Conservation (phyloP, 1,140 invertebrate genomes). For the Steinernema khuongi region DNA sequence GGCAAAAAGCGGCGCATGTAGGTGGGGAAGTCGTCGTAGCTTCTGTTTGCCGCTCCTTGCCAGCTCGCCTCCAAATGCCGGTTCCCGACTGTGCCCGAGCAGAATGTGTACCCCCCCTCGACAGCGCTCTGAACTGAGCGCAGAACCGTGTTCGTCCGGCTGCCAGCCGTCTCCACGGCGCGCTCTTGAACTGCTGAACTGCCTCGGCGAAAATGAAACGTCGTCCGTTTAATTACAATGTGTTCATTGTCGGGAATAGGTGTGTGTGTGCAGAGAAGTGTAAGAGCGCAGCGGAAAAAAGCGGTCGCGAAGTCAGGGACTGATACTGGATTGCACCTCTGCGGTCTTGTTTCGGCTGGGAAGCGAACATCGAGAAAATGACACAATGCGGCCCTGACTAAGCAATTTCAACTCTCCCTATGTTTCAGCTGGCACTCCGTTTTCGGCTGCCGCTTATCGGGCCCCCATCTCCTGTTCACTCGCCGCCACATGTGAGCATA, state of each 20-base stretch:
- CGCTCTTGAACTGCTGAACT: conserved; percentile 1
- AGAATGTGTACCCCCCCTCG: too few species aligned
- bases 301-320: background rate
- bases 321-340: conserved; percentile 1
- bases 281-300: conserved; percentile 1
- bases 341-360: background rate
- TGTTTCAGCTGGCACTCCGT: background rate
- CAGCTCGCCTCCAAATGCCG: too few species aligned
- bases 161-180: too few species aligned
- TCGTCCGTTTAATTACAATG: background rate
- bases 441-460: too few species aligned
- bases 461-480: too few species aligned
- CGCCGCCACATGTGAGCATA: too few species aligned
- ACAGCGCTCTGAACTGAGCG: too few species aligned
- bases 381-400: background rate
- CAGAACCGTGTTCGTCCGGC: too few species aligned
- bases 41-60: background rate
- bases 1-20: conserved; percentile 8
- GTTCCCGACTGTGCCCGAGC: too few species aligned
- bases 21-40: too few species aligned
- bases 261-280: background rate
- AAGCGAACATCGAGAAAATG: background rate
- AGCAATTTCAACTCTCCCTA: background rate
- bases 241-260: background rate
- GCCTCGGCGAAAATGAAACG: background rate